These are phyloP conservation scores for Lasioglossum oenotherae DNA, from an alignment of 2,888 invertebrate genomes.

Conservation along the genomic window DNA sequence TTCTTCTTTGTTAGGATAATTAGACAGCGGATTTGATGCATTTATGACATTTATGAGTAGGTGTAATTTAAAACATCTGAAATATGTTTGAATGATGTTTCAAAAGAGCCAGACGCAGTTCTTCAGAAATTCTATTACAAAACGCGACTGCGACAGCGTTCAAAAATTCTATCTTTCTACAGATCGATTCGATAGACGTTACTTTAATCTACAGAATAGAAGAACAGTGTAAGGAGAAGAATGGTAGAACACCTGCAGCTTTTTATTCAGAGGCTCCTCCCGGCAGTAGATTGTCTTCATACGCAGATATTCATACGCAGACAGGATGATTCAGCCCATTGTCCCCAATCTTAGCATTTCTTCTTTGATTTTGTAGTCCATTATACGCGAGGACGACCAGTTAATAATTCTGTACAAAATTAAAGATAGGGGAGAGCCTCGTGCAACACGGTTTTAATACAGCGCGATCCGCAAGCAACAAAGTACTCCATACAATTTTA, in stretches of 20 bases:
- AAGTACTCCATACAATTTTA: too few species aligned
- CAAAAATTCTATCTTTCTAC: slow-evolving; percentile 3
- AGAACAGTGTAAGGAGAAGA: neutral
- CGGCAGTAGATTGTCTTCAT: slow-evolving; percentile 25
- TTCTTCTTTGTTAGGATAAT: neutral
- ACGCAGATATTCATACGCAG: slow-evolving; percentile 10
- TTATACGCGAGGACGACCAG: neutral
- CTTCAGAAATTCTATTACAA: neutral
- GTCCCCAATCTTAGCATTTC: neutral
- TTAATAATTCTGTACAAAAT: neutral
- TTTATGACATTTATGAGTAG: too few species aligned
- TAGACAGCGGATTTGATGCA: too few species aligned
- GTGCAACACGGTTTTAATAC: neutral
- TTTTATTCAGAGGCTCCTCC: neutral
- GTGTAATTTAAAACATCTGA: too few species aligned
- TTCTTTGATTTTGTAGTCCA: neutral
- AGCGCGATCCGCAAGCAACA: neutral
- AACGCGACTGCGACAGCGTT: neutral
- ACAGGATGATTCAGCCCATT: slow-evolving; percentile 6
- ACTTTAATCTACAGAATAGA: neutral
- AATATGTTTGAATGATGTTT: too few species aligned
- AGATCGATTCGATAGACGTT: neutral
- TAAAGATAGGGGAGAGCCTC: neutral
- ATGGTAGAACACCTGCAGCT: neutral
- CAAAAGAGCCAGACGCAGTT: too few species aligned